A percentile compares a stretch with the other conserved stretches of the same genome.
These are phyloP conservation scores for Champsocephalus esox DNA, from an alignment of 2,797 vertebrate species.

Conservation along the genomic window DNA sequence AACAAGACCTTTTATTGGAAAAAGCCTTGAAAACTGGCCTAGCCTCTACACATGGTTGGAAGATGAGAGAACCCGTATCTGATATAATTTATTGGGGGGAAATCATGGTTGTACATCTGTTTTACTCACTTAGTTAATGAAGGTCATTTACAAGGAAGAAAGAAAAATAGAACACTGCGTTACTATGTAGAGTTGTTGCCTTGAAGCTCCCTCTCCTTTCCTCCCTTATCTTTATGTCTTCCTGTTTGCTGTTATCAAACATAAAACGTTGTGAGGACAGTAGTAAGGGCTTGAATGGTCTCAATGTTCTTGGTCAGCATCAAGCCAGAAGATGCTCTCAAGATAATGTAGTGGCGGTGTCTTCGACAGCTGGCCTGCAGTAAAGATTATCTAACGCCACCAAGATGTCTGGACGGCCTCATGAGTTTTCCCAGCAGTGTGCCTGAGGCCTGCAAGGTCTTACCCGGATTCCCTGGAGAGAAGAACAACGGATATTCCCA, in stretches of 20 bases:
- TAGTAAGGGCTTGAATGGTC: constrained; percentile 32
- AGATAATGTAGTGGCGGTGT: constrained; percentile 49
- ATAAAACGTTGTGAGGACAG: constrained; percentile 48
- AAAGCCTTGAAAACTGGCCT: constrained; percentile 24
- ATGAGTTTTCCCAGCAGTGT: constrained; percentile 56
- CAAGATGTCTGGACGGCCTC: constrained; percentile 72
- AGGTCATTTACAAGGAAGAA: constrained; percentile 21
- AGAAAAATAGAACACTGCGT: constrained; percentile 17
- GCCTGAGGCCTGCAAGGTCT: constrained; percentile 43
- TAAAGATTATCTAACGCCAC: constrained; percentile 72
- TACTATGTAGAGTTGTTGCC: constrained; percentile 22
- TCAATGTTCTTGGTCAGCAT: constrained; percentile 34
- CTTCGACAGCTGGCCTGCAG: constrained; percentile 58
- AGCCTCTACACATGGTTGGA: constrained; percentile 64
- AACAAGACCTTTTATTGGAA: constrained; percentile 65
- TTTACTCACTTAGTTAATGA: constrained; percentile 34
- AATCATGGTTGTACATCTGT: constrained; percentile 49
- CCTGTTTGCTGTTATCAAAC: constrained; percentile 37
- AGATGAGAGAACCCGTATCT: constrained; percentile 60
- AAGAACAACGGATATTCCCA: constrained; percentile 68
- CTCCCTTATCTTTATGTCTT: constrained; percentile 11
- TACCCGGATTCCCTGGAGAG: constrained; percentile 56
- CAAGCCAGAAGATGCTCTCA: constrained; percentile 43
- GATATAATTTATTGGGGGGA: constrained; percentile 28
- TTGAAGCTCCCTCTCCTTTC: constrained; percentile 10